Evolutionary conservation across 2,113 vertebrate species (phyloP), one percentile per base, ranked within the genome.

Genomic region (Grantiella picta): DNA sequence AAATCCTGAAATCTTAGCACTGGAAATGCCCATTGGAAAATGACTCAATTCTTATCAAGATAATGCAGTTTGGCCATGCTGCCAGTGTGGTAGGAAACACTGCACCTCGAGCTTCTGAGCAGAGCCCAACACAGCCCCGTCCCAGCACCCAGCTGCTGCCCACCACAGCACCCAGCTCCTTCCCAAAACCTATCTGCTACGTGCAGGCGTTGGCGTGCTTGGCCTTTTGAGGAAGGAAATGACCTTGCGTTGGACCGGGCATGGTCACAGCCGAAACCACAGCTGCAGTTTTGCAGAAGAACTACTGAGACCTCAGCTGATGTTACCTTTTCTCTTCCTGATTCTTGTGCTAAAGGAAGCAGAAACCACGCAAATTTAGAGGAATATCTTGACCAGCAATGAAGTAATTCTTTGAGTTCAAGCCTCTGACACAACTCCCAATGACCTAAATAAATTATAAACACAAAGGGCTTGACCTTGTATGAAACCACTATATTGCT

Each of bases 171-270:
- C 56, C 18, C 63, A 61, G 66, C 72, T 60, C 57, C 60, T 47
- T 80, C 70, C 66, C 31, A 14, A 40, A 90, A 57, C 33, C 45
- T 1, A 1, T 18, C 35, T 60, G 11, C 1, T 24, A 49, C 5
- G 0, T 73, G 82, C 70, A 54, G 47, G 25, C 14, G 0, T 29
- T 64, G 52, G 42, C 0, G 1, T 33, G 63, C 53, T 24, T 36
- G 59, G 82, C 59, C 14, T 54, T 90, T 84, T 70, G 81, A 59
- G 92, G 95, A 96, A 95, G 95, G 93, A 96, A 94, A 57, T 92
- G 89, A 92, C 93, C 84, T 91, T 92, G 64, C 76, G 29, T 63
- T 4, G 2, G 14, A 57, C 22, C 31, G 57, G 24, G 28, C 69
- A 70, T 45, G 36, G 85, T 82, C 16, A 0, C 70, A 56, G 89